Conservation (phyloP, 2,797 vertebrate species). For the Miichthys miiuy region DNA sequence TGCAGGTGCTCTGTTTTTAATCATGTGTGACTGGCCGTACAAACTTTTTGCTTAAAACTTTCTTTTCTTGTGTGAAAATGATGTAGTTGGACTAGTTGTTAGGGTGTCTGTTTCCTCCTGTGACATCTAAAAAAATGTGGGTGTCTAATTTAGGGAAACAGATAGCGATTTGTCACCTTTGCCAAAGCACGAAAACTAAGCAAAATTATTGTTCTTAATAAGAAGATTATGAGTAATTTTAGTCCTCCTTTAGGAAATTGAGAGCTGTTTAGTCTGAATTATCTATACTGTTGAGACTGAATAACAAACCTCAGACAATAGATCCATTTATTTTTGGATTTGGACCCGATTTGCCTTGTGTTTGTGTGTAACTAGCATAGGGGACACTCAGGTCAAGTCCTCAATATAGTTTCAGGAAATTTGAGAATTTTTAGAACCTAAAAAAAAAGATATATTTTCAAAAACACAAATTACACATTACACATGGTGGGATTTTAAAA, state of each 20-base stretch:
- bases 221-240: neutral
- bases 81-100: neutral
- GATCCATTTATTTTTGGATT: neutral
- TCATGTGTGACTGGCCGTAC: neutral
- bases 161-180: neutral
- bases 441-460: no score
- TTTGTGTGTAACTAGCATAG: neutral
- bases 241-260: neutral
- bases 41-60: neutral
- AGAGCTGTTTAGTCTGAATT: neutral
- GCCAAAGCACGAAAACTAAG: neutral
- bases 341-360: neutral
- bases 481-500: no score
- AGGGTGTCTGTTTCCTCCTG: neutral
- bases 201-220: neutral
- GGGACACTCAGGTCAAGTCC: neutral
- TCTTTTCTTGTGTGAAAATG: neutral
- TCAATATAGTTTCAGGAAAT: neutral
- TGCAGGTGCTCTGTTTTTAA: slow-evolving; percentile 10
- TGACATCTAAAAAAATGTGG: neutral
- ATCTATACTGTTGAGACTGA: neutral
- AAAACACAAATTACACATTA: no score
- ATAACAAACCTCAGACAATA: neutral
- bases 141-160: neutral
- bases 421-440: neutral